Evolutionary conservation across 2,888 invertebrate species (phyloP), one percentile per base, ranked within the genome.

Genomic region (Xanthia togata): DNA sequence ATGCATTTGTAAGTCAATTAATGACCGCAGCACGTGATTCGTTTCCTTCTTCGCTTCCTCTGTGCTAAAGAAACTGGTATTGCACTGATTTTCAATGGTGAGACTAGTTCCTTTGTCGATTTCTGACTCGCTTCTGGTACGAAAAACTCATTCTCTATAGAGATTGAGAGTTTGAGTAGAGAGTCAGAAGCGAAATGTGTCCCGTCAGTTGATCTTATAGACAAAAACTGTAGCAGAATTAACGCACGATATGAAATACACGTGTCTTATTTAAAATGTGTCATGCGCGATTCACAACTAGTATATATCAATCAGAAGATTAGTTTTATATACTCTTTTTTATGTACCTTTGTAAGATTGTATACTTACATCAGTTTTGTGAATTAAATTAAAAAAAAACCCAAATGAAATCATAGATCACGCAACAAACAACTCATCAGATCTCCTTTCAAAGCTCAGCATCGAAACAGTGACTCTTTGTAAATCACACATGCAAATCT

Each of bases 401-500:
- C 14, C 4, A 14, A 14, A 55, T 47, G 14, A n/a, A 47, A 68
- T 55, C 17, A 26, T 41, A 60, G 31, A 41, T 71, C 1, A 63
- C 68, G 3, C 20, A 20, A 17, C 6, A 53, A 63, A 68, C 35
- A 76, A 62, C 17, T 60, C 4, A 50, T 60, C 50, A 44, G 41
- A 50, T 20, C 14, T 60, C 17, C 50, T 44, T 71, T 55, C 38
- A 41, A 67, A 62, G 47, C 62, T 67, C 57, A 20, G 47, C 53
- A 26, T 80, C 9, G 38, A 57, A 78, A 73, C 70, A 78, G 35
- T 62, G 20, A 53, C 1, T 57, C 73, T 67, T 65, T 79, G 77
- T 79, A 84, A 72, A 73, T 71, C 74, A 87, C 77, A 78, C 80
- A 86, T 84, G 81, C 86, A 77, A 79, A 85, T 79, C 69, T 73